Conservation (phyloP, 2,113 vertebrate genomes). For the Carlito syrichta region DNA sequence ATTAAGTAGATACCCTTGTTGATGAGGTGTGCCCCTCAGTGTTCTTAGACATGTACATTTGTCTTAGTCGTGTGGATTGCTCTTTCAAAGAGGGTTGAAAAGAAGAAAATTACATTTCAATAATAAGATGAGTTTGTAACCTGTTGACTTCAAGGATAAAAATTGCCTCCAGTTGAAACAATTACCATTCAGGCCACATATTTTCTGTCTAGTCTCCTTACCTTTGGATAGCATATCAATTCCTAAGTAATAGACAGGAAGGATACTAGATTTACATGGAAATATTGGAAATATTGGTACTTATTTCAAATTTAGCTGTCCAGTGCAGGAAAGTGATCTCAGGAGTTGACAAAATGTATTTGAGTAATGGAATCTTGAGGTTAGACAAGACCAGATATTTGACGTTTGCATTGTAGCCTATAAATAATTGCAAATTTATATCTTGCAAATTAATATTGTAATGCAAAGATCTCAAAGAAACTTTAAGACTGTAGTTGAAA, state of each 20-base stretch:
- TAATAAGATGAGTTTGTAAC: not conserved
- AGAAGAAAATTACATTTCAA: conserved; percentile 28
- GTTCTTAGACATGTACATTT: not conserved
- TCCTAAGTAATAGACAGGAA: conserved; percentile 17
- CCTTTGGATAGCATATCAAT: conserved; percentile 20
- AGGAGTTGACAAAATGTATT: not conserved
- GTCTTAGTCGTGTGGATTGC: not conserved
- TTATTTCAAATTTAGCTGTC: conserved; percentile 3
- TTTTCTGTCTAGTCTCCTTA: conserved; percentile 15
- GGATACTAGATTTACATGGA: conserved; percentile 18
- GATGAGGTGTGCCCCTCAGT: too few species aligned
- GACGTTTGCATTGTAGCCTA: not conserved
- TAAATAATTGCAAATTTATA: not conserved
- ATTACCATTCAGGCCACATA: conserved; percentile 12
- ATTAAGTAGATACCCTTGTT: too few species aligned
- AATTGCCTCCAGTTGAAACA: not conserved
- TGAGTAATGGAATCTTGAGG: not conserved
- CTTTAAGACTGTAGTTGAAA: not conserved
- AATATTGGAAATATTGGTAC: not conserved
- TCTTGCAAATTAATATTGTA: not conserved
- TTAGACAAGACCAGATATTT: not conserved
- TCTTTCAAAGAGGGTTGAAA: conserved; percentile 32
- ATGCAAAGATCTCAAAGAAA: not conserved
- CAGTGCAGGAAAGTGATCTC: not conserved
- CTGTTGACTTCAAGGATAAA: not conserved